phyloP scores from a whole-genome alignment of 2,888 invertebrate genomes.

The Microctonus brassicae region DNA sequence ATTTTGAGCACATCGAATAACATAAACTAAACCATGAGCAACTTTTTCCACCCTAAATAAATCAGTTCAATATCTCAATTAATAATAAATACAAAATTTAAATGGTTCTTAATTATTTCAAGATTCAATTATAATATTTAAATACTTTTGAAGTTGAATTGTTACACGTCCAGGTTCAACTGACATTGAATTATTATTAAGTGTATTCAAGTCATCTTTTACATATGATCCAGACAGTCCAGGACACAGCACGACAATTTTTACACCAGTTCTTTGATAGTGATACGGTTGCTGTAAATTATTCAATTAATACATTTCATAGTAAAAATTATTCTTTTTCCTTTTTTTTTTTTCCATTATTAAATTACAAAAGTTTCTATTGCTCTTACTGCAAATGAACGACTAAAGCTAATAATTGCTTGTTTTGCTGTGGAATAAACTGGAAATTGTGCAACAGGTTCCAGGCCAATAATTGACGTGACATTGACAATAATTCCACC shows the following conservation, averaged over 20 bases:
- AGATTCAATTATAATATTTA: not conserved
- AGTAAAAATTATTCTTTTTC: not conserved
- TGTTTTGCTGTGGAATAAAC: conserved; percentile 75
- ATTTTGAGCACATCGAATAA: conserved; percentile 62
- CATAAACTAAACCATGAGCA: conserved; percentile 61
- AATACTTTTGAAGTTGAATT: conserved; percentile 53
- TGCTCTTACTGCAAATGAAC: conserved; percentile 60
- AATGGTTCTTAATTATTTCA: not conserved
- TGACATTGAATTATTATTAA: conserved; percentile 35
- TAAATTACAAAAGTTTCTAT: not conserved
- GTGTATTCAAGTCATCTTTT: conserved; percentile 35
- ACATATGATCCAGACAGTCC: conserved; percentile 53
- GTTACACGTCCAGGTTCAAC: conserved; percentile 33
- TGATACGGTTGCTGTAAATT: conserved; percentile 64
- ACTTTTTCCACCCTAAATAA: conserved; percentile 57
- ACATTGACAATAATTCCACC: conserved; percentile 79
- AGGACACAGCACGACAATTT: conserved; percentile 62
- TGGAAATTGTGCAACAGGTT: conserved; percentile 71
- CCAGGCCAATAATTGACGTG: conserved; percentile 74
- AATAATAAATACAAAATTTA: conserved; percentile 19
- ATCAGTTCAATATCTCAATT: too few relatives aligned
- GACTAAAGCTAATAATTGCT: conserved; percentile 65
- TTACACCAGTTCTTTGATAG: conserved; percentile 62
- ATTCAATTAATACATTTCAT: conserved; percentile 2
- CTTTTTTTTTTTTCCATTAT: not conserved